Evolutionary conservation across 2,113 vertebrate genomes (phyloP), one percentile per base, ranked within the genome.

Genomic region (Carlito syrichta): DNA sequence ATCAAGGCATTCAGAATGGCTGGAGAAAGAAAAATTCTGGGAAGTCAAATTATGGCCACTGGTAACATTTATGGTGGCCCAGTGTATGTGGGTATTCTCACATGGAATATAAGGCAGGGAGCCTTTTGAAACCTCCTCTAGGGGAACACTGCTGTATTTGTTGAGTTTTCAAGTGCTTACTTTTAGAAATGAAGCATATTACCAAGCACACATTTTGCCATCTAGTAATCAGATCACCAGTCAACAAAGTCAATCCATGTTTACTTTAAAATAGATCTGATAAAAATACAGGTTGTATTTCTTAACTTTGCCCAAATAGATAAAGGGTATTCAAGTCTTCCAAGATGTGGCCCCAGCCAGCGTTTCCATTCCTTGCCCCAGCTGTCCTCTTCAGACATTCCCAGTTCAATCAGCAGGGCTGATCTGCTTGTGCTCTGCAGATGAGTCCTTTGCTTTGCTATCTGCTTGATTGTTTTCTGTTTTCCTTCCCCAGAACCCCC

Each of bases 121-220:
- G 8, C 48, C 12, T 45, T 48, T 22, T 43, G 48, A 89, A 43
- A 62, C 52, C 13, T 85, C 35, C 71, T 88, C 38, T 50, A 20
- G 6, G 48, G 40, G 22, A 32, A 25, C n/a, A 23, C n/a, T 19
- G 27, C 32, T 54, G 23, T 66, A 8, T 73, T 40, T 32, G 12
- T 43, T 69, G 87, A 66, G 5, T 60, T 66, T 22, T 58, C 71
- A 22, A 25, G n/a, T 32, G 13, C 45, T 73, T 93, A 27, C 71
- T 86, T 87, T 83, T 48, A 89, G 56, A 84, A 74, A 23, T 19
- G 32, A 91, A 91, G 25, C 68, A 25, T 56, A 17, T 83, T 88
- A 63, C 35, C 56, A 83, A 96, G 69, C 13, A 48, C 40, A 45
- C 50, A 66, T 43, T 63, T 89, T 58, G n/a, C 25, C 19, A 45